phyloP scores from a whole-genome alignment of 2,888 invertebrate species.

The Eilema caniola region DNA sequence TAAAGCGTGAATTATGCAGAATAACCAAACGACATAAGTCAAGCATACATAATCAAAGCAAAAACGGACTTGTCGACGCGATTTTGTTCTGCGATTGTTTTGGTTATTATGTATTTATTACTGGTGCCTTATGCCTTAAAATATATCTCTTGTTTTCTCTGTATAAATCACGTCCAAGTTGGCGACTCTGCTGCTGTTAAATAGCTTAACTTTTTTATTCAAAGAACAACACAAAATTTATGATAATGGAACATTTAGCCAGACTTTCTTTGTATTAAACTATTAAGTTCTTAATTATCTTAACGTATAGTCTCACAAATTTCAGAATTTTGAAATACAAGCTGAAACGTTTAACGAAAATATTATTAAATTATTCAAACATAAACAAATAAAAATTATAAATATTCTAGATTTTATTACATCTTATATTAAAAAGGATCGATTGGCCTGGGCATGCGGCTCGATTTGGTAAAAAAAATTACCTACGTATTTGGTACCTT shows the following conservation, averaged over 20 bases:
- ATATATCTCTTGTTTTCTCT: no score
- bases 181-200: not conserved
- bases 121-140: no score
- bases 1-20: not conserved
- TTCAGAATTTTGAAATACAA: not conserved
- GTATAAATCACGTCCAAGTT: not conserved
- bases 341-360: constrained; percentile 21
- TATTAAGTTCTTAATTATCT: not conserved
- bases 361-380: constrained; percentile 27
- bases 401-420: not conserved
- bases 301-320: constrained; percentile 10
- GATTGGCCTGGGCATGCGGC: no score
- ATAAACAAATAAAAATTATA: constrained; percentile 25
- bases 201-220: not conserved
- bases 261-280: not conserved
- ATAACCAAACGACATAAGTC: no score
- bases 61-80: no score
- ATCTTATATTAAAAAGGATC: not conserved
- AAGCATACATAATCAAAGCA: no score
- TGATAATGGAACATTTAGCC: not conserved
- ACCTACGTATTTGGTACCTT: no score
- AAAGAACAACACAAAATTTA: not conserved
- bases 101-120: no score
- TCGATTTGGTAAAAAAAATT: no score
- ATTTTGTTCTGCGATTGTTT: no score